These are phyloP conservation scores for Magallana nippona DNA, from an alignment of 2,888 invertebrate genomes.

Conservation along the genomic window DNA sequence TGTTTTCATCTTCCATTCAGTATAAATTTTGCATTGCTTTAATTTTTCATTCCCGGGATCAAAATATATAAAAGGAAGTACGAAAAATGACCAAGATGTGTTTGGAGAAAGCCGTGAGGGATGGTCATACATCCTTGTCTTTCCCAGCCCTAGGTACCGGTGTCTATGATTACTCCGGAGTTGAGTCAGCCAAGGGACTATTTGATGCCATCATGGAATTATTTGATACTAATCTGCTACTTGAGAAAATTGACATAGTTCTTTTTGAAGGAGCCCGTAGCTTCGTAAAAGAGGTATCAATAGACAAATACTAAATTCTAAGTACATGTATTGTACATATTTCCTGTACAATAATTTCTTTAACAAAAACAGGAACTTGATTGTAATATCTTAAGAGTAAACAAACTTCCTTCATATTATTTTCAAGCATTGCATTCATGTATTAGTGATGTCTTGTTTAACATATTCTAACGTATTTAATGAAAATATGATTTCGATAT, in stretches of 20 bases:
- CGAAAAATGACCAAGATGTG: not conserved
- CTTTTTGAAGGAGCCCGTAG: not conserved
- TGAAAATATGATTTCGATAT: no score
- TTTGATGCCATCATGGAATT: not conserved
- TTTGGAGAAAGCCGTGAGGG: not conserved
- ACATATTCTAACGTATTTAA: no score
- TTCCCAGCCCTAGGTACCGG: conserved; percentile 3
- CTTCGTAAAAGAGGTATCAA: not conserved
- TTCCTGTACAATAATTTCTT: no score
- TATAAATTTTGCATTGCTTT: no score
- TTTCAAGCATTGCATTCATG: no score
- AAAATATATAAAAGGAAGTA: not conserved
- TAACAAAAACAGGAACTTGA: not conserved
- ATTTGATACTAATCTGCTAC: not conserved
- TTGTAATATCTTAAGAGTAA: no score
- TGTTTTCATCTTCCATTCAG: no score
- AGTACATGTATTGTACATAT: no score
- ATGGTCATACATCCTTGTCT: not conserved
- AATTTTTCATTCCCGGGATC: not conserved
- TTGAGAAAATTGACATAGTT: not conserved
- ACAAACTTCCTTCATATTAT: no score
- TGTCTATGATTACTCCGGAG: not conserved
- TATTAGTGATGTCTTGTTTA: no score
- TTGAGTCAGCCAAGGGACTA: not conserved
- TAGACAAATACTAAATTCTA: no score